Base-by-base conservation (phyloP, 2,113 vertebrate species). In the Calyptommatus sinebrachiatus region DNA sequence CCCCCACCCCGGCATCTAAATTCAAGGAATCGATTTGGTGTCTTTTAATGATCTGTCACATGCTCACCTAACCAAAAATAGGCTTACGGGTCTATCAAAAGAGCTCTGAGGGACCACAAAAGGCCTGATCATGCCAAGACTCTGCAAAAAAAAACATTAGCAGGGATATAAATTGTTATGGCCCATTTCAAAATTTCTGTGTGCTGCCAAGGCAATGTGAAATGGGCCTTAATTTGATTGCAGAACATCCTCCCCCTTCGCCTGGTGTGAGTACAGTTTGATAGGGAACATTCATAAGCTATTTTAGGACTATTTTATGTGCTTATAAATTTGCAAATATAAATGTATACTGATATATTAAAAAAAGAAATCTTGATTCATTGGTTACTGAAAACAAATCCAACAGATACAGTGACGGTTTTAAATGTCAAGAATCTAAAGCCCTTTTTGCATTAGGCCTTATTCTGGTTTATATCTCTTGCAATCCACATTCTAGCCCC, bases 91-190 rank as follows among this genome's bases (percentile, higher is more conserved):
- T 79, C 53, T 70, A 31, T 77, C 81, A 79, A 86, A 84, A 71
- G 29, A n/a, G 88, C 80, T 84, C 74, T 48, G 62, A 75, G 29
- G 87, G 80, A 83, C 73, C 76, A 73, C 67, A 82, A 80, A 71
- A 65, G 46, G 28, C 67, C 8, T 71, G 28, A 63, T 50, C 12
- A 8, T 72, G 68, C 80, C 74, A 88, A 88, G 85, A 76, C 83
- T 87, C 80, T 84, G 73, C 80, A 85, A 84, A 85, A 79, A n/a
- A 87, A 83, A 87, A 85, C 87, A 84, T 72, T 72, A 83, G 70
- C 75, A 85, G 0, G 22, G 83, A 82, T 73, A 85, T 48, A 81
- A 84, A 86, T 83, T 62, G n/a, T 8, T 79, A 76, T 68, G 35
- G 81, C 77, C 79, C 67, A 66, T 81, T 85, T 91, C 60, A 62